Conservation (phyloP, 2,797 vertebrate genomes). For the Darevskia mixta region DNA sequence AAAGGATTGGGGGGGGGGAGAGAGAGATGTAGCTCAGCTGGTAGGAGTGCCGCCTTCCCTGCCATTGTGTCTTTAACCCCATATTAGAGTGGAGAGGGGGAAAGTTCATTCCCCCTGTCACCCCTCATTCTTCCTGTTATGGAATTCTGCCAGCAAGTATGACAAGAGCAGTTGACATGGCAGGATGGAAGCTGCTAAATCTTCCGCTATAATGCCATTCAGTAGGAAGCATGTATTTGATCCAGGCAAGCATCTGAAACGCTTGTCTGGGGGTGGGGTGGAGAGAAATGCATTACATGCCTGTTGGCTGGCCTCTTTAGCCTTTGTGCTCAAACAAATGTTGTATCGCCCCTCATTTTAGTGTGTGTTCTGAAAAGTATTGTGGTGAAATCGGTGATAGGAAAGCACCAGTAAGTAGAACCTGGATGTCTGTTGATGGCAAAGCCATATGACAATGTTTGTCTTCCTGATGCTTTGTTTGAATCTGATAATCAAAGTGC, state of each 20-base stretch:
- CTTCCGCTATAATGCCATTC: neutral
- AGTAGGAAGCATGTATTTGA: neutral
- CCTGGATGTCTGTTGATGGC: neutral
- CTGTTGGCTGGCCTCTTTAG: neutral
- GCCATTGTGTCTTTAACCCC: slow-evolving; percentile 24
- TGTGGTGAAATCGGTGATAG: neutral
- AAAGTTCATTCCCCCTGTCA: slow-evolving; percentile 34
- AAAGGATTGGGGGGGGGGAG: neutral
- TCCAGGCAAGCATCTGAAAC: neutral
- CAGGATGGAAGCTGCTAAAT: neutral
- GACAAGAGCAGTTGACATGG: neutral
- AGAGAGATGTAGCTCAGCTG: neutral
- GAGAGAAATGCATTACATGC: neutral
- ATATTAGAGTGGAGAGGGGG: slow-evolving; percentile 4
- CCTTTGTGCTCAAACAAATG: neutral
- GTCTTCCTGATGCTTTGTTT: neutral
- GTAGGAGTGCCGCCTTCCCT: slow-evolving; percentile 21
- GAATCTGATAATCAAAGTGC: neutral
- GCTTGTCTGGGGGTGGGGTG: neutral
- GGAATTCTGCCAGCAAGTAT: slow-evolving; percentile 5
- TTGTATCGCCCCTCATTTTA: neutral
- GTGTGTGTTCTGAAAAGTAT: neutral
- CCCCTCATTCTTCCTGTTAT: neutral
- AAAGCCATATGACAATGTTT: neutral
- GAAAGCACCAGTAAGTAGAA: neutral